Percentiles rank a stretch among this genome's conserved stretches.
Conservation (phyloP, 2,113 vertebrate genomes). For the Phainopepla nitens region DNA sequence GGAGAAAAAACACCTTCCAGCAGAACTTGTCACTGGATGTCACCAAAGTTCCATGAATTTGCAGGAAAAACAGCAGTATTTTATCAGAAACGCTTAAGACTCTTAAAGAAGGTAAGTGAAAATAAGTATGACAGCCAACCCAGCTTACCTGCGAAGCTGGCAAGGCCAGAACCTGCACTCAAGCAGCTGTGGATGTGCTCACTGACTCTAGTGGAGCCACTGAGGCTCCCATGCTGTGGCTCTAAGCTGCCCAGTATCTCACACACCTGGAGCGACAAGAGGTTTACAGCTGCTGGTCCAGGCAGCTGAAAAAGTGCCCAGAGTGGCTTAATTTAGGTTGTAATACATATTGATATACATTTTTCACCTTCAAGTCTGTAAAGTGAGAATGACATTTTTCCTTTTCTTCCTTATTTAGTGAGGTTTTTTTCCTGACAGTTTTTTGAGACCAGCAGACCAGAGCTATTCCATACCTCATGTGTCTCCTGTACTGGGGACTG, state of each 20-base stretch:
- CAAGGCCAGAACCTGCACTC: neutral
- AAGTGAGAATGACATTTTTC: neutral
- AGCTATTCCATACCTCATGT: rapidly evolving
- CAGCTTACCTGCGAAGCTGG: neutral
- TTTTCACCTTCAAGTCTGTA: neutral
- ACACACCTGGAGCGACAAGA: rapidly evolving
- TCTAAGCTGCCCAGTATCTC: neutral
- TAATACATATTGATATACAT: neutral
- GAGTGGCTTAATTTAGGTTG: neutral
- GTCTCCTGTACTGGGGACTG: neutral
- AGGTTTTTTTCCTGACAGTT: neutral
- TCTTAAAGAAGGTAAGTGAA: neutral
- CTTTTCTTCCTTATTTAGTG: neutral
- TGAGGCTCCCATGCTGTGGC: neutral
- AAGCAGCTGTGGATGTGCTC: neutral
- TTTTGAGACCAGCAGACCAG: neutral
- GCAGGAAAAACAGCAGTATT: neutral
- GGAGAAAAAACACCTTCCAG: neutral
- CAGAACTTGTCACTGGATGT: conserved; percentile 45
- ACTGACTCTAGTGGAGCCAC: neutral
- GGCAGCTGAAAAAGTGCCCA: neutral
- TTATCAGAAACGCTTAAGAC: conserved; percentile 18
- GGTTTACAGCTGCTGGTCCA: neutral
- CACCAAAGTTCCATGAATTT: conserved; percentile 50
- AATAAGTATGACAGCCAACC: neutral